Percentiles rank a stretch among this genome's conserved stretches.
Evolutionary conservation across 2,797 vertebrate species (phyloP).

Genomic region (Syngnathus acus): DNA sequence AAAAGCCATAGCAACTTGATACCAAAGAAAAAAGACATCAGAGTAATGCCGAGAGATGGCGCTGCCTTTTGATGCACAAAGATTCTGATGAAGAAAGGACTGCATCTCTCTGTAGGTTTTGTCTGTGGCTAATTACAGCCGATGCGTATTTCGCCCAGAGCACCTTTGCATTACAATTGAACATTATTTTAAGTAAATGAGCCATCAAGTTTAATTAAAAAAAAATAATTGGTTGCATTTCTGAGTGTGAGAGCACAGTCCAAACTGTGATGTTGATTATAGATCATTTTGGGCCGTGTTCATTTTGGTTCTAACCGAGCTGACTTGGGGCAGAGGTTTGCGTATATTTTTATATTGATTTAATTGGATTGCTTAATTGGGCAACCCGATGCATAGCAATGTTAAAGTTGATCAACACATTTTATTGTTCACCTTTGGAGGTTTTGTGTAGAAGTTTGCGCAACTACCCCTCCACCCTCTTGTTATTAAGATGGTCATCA

Average conservation of each 20-base stretch:
- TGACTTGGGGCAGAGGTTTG: too few relatives aligned
- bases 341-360: neutral
- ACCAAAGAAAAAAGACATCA: neutral
- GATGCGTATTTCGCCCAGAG: neutral
- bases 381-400: neutral
- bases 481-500: conserved; percentile 36
- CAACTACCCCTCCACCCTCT: neutral
- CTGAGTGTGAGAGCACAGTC: too few relatives aligned
- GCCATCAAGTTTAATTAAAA: neutral
- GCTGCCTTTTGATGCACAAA: conserved; percentile 1
- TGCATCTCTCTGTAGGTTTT: neutral
- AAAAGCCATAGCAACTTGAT: neutral
- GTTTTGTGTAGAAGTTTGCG: neutral
- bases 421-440: neutral
- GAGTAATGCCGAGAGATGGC: neutral
- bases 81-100: conserved; percentile 1
- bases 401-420: neutral
- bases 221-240: too few relatives aligned
- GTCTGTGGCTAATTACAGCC: neutral
- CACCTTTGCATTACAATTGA: neutral
- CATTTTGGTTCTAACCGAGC: too few relatives aligned
- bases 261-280: too few relatives aligned
- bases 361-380: neutral
- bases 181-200: neutral
- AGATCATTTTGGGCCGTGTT: neutral